These are phyloP conservation scores for Phrynocephalus versicolor DNA, from an alignment of 2,113 vertebrate genomes.

Conservation along the genomic window DNA sequence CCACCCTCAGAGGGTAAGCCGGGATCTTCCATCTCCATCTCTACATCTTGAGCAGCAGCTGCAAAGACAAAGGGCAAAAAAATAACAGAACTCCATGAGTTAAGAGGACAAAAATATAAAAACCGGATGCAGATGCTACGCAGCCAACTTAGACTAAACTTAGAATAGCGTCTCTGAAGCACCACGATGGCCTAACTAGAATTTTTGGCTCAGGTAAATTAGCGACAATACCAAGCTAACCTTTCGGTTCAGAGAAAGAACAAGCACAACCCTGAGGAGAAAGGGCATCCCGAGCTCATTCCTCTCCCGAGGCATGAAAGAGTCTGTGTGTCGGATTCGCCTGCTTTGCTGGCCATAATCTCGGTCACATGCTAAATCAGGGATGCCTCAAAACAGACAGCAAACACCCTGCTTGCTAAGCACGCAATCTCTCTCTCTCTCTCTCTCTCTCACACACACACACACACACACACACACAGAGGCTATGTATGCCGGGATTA, in stretches of 20 bases:
- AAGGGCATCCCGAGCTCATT: background rate
- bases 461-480: background rate
- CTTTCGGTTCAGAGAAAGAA: background rate
- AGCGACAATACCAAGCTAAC: background rate
- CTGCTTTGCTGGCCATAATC: constrained; percentile 8
- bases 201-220: background rate
- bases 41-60: constrained; percentile 4
- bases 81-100: background rate
- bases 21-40: constrained; percentile 27
- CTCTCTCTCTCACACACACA: no score
- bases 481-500: no score
- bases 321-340: background rate
- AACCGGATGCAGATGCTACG: background rate
- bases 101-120: background rate
- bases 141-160: background rate
- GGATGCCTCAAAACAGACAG: constrained; percentile 7
- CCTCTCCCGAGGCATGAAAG: background rate
- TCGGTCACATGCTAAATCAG: constrained; percentile 27
- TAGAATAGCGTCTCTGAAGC: background rate
- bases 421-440: no score
- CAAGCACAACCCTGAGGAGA: background rate
- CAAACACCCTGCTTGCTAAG: constrained; percentile 19
- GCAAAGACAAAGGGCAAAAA: background rate
- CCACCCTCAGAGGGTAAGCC: background rate
- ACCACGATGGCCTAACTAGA: background rate